Base-by-base conservation (phyloP, 92 coral and sea anemone genomes). In the Meandrina meandrites region DNA sequence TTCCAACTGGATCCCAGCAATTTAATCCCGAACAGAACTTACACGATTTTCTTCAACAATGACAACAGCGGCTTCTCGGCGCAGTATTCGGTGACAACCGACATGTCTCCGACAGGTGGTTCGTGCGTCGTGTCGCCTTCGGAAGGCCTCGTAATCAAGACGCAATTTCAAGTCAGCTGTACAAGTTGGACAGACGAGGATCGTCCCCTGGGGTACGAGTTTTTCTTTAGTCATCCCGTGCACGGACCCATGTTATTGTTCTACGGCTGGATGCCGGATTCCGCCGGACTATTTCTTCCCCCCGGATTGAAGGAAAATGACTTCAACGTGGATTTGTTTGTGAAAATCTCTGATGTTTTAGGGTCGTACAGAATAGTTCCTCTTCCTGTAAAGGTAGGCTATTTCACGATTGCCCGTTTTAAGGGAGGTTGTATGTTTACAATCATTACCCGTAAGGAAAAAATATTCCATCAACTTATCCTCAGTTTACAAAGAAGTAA, bases 191-290 rank as follows among this genome's bases (percentile, higher is more conserved):
- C 78, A 35, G 98, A 95, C 51, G 90, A 89, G 67, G 93, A 95
- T 42, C 87, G 88, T 37, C 98, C 98, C n/a, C 75, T 95, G 82
- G 85, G 79, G 91, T 95, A 93, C 79, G 94, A 95, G 85, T 95
- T 80, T 77, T 91, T 81, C 89, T 90, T 89, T 1, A 42, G 79
- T 48, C 83, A 82, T 78, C 82, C 92, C 31, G 57, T 64, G 75
- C 79, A 76, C 0, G 89, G 90, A 57, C 62, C 90, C 70, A 79
- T 78, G 88, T 47, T 93, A 75, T 87, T 95, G 81, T 90, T 83
- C 58, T 84, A 91, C n/a, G 93, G 98, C 10, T 84, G 86, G 91
- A 58, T 21, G 56, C 81, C 96, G 28, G 60, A 74, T 40, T 85
- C 96, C 32, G 76, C 70, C 5, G 75, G 27, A 27, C 76, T 86